Conservation (phyloP, 2,797 vertebrate species). For the Lagodon rhomboides region DNA sequence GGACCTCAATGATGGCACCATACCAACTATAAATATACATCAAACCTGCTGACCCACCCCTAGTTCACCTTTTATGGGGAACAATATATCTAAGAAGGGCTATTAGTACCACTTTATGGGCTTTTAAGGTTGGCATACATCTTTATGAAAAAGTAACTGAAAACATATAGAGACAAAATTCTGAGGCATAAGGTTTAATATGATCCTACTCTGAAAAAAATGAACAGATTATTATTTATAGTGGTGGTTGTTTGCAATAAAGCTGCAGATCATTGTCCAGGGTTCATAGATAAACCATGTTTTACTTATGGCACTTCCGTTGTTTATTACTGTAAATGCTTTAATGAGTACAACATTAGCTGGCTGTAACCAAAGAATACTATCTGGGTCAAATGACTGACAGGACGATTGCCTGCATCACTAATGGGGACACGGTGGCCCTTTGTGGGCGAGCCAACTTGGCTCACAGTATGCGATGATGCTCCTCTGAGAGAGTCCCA, state of each 20-base stretch:
- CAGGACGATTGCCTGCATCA: conserved; percentile 28
- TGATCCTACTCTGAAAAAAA: not conserved
- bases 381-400: conserved; percentile 69
- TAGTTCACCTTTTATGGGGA: not conserved
- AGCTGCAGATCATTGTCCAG: not conserved
- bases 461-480: conserved; percentile 66
- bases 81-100: not conserved
- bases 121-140: not conserved
- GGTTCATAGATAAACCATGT: not conserved
- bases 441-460: conserved; percentile 76
- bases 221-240: not conserved
- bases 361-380: conserved; percentile 40
- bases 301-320: not conserved
- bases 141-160: conserved; percentile 3
- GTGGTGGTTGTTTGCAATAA: not conserved
- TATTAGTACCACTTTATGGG: not conserved
- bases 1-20: not conserved
- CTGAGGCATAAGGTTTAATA: not conserved
- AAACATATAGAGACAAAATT: not conserved
- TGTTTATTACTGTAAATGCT: conserved; percentile 1
- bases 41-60: not conserved
- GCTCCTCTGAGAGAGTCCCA: conserved; percentile 69
- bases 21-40: not conserved
- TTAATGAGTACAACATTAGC: conserved; percentile 28
- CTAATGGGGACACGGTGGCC: conserved; percentile 56